phyloP scores from a whole-genome alignment of 2,888 invertebrate species.

The Cephus nigrinus region DNA sequence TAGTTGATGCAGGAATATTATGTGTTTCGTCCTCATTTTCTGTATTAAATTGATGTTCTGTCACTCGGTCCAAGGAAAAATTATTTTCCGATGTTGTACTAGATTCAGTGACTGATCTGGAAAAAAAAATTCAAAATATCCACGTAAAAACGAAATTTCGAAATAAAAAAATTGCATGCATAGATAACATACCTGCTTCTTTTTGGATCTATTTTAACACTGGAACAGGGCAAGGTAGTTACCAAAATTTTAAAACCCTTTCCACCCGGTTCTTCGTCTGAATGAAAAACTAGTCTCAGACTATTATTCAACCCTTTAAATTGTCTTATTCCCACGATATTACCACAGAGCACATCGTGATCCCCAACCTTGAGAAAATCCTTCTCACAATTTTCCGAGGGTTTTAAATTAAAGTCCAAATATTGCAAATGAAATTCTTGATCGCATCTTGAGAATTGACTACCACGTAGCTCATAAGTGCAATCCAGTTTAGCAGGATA shows the following conservation, averaged over 20 bases:
- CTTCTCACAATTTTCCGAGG: slow-evolving; percentile 67
- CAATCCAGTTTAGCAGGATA: slow-evolving; percentile 67
- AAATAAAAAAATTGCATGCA: no score
- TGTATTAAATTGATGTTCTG: no score
- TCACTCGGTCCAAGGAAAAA: no score
- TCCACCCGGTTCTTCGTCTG: slow-evolving; percentile 54
- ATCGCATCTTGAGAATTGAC: slow-evolving; percentile 63
- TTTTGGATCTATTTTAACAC: slow-evolving; percentile 15
- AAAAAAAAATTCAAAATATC: no score
- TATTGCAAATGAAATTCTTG: slow-evolving; percentile 70
- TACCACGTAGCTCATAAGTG: slow-evolving; percentile 68
- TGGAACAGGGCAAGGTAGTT: slow-evolving; percentile 66
- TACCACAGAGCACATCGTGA: slow-evolving; percentile 69
- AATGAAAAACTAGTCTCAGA: slow-evolving; percentile 67
- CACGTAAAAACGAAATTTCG: no score
- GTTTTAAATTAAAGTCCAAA: slow-evolving; percentile 69
- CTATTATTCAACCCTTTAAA: slow-evolving; percentile 67
- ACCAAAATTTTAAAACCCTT: slow-evolving; percentile 70
- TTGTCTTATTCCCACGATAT: slow-evolving; percentile 64
- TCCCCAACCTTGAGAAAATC: slow-evolving; percentile 69
- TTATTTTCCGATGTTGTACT: no score
- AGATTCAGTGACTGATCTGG: no score
- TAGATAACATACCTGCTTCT: slow-evolving; percentile 5
- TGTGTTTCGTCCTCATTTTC: no score
- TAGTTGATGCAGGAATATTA: no score